phyloP scores from a whole-genome alignment of 1,140 invertebrate genomes.

The Orussus abietinus region DNA sequence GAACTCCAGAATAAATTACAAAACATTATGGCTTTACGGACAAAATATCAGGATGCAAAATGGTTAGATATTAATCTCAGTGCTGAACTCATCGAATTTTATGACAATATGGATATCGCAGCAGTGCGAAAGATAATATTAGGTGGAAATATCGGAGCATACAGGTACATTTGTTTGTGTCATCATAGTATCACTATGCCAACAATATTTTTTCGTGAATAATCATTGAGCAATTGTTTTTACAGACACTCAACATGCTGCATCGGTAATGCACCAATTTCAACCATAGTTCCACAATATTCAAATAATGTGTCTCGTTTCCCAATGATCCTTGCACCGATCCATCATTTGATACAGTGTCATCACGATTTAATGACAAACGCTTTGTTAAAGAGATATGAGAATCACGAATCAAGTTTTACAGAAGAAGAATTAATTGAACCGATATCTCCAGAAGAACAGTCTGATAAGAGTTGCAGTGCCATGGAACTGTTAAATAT shows the following conservation, averaged over 20 bases:
- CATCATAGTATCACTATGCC: slow-evolving; percentile 21
- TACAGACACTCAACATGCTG: slow-evolving; percentile 32
- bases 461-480: slow-evolving; percentile 4
- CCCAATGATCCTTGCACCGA: slow-evolving; percentile 30
- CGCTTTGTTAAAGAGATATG: slow-evolving; percentile 18
- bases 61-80: slow-evolving; percentile 24
- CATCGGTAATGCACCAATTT: slow-evolving; percentile 24
- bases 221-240: slow-evolving; percentile 4
- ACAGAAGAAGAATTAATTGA: background rate
- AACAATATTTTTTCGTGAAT: background rate
- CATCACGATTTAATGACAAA: slow-evolving; percentile 26
- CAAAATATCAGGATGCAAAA: slow-evolving; percentile 15
- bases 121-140: slow-evolving; percentile 38
- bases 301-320: slow-evolving; percentile 19
- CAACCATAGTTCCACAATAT: slow-evolving; percentile 10
- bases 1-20: slow-evolving; percentile 25
- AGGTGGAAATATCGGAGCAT: slow-evolving; percentile 27
- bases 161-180: slow-evolving; percentile 22
- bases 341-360: slow-evolving; percentile 36
- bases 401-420: slow-evolving; percentile 13
- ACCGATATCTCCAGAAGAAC: background rate
- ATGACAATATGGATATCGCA: slow-evolving; percentile 32
- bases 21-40: slow-evolving; percentile 25
- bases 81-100: slow-evolving; percentile 35
- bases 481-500: slow-evolving; percentile 29